Base-by-base conservation (phyloP, 2,113 vertebrate species). In the Propithecus coquereli region DNA sequence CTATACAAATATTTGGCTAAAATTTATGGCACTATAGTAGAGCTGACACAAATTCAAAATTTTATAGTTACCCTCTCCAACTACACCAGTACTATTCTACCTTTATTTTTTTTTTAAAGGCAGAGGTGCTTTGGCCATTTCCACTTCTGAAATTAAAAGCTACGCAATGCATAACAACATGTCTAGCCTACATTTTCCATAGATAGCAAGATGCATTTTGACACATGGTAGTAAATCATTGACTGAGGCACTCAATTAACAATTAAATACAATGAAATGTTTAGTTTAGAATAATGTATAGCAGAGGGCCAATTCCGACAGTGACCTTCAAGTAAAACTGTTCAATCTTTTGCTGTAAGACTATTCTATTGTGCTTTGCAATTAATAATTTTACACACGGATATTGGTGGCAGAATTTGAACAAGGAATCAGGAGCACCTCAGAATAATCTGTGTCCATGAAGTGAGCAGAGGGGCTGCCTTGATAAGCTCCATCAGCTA, bases 381-480 rank as follows among this genome's bases (percentile, higher is more conserved):
- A 97, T 97, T 95, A 97, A 92, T 96, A 94, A 97, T 96, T 97
- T 96, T 84, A 96, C 83, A 96, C 94, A 91, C 88, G 83, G 91
- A 63, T 96, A 96, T 90, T 89, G 90, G 96, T 43, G 87, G 96
- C 90, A 96, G 89, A 59, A 95, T 87, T 96, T 93, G 96, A 97
- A 97, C 83, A 97, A 87, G 18, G 45, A 91, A 90, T 94, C 90
- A 87, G 80, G 52, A 90, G 63, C 79, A 95, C 59, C 87, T 94
- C 63, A 37, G 84, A 94, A 96, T 96, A 97, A 63, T 90, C 83
- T 85, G 59, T 81, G n/a, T 52, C 95, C 65, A 68, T 81, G 80
- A 95, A 82, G 65, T 84, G 74, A 97, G 71, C 65, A 82, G 34
- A 92, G 90, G 84, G 95, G 81, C 37, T 96, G 92, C 23, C 86